A percentile compares a stretch with the other conserved stretches of the same genome.
Conservation (phyloP, 2,113 vertebrate genomes). For the Mustela nigripes region DNA sequence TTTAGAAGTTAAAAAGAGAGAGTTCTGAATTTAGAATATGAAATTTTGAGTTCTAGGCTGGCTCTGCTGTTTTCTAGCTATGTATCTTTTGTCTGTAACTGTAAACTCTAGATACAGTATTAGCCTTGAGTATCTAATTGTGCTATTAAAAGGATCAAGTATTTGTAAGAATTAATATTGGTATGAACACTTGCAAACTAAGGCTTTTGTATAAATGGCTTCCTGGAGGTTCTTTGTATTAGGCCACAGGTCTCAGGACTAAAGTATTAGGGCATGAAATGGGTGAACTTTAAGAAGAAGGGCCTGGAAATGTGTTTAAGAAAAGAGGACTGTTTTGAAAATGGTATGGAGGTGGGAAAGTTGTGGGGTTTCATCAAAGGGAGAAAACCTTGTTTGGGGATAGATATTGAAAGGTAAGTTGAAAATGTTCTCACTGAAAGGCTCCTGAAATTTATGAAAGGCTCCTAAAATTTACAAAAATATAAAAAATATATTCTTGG, state of each 20-base stretch:
- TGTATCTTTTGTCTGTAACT: conserved; percentile 36
- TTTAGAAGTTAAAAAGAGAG: conserved; percentile 32
- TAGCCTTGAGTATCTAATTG: conserved; percentile 4
- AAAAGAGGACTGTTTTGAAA: conserved; percentile 44
- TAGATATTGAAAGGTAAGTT: conserved; percentile 43
- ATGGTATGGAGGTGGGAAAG: background rate
- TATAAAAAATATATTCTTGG: conserved; percentile 28
- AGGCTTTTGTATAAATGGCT: conserved; percentile 49
- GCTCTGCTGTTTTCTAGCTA: background rate
- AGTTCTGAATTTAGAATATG: conserved; percentile 32
- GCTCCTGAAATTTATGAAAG: conserved; percentile 1
- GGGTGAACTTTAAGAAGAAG: background rate
- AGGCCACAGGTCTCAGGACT: conserved; percentile 7
- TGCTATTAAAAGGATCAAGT: background rate
- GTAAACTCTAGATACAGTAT: background rate
- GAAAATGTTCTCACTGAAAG: conserved; percentile 41
- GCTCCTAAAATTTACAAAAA: background rate
- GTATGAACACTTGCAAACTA: conserved; percentile 14
- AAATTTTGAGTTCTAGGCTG: conserved; percentile 20
- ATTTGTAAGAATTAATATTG: conserved; percentile 40
- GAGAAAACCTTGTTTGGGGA: conserved; percentile 32
- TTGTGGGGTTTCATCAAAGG: background rate
- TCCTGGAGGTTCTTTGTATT: background rate
- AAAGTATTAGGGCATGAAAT: conserved; percentile 38
- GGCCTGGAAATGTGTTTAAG: background rate